Conservation (phyloP, 2,113 vertebrate species). For the Caranx ignobilis region DNA sequence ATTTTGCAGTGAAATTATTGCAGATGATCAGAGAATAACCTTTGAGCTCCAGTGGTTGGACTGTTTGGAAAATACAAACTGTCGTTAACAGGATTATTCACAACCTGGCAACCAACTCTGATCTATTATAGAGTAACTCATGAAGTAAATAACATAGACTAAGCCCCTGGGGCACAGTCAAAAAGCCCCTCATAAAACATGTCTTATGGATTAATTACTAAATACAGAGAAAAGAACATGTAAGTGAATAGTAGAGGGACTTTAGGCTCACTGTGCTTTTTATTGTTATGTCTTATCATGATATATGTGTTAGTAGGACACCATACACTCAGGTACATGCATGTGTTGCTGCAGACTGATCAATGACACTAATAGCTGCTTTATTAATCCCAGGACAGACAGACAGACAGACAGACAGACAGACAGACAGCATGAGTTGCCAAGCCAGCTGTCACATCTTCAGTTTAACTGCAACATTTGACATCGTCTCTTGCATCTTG, state of each 20-base stretch:
- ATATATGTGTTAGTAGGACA: conserved; percentile 9
- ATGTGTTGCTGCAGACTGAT: conserved; percentile 6
- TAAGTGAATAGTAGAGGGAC: too few relatives aligned
- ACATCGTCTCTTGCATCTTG: neutral
- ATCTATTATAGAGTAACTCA: neutral
- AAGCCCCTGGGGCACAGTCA: too few relatives aligned
- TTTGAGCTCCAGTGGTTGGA: too few relatives aligned
- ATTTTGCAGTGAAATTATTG: too few relatives aligned
- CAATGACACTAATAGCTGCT: conserved; percentile 14
- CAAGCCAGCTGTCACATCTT: conserved; percentile 27
- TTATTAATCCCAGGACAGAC: conserved; percentile 22
- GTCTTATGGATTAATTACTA: too few relatives aligned
- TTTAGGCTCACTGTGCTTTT: neutral
- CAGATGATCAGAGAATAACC: too few relatives aligned
- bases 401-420: conserved; percentile 22
- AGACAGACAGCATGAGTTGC: conserved; percentile 14
- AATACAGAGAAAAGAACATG: too few relatives aligned
- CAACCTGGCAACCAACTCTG: conserved; percentile 2
- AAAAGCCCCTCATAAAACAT: too few relatives aligned
- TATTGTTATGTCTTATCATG: neutral
- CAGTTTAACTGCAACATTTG: neutral
- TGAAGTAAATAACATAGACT: neutral
- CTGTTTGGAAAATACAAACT: neutral
- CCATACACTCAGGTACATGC: neutral
- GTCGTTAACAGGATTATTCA: neutral